A percentile compares a stretch with the other conserved stretches of the same genome.
phyloP scores from a whole-genome alignment of 2,888 invertebrate genomes.

The Exocentrus adspersus region DNA sequence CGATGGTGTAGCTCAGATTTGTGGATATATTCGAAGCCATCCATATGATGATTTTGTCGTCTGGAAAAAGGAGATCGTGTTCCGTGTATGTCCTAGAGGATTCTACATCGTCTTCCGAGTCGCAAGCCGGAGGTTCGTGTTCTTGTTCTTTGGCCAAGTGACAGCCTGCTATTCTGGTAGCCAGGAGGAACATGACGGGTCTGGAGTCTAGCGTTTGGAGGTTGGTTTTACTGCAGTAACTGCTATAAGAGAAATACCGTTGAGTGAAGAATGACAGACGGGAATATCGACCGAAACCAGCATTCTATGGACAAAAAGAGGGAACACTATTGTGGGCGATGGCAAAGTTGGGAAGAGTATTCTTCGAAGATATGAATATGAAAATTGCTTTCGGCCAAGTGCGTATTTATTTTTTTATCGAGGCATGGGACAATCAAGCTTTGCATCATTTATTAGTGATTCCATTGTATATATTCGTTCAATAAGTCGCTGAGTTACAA shows the following conservation, averaged over 20 bases:
- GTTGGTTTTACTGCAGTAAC: conserved; percentile 31
- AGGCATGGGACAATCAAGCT: no score
- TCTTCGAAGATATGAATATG: no score
- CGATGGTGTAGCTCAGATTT: conserved; percentile 56
- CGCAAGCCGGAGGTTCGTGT: background rate
- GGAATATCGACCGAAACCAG: no score
- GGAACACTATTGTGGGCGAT: no score
- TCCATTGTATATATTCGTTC: no score
- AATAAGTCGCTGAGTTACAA: background rate
- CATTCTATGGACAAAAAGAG: no score
- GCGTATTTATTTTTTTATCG: no score
- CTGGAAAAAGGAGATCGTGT: conserved; percentile 30
- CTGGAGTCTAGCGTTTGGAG: conserved; percentile 37
- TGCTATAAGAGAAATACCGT: no score
- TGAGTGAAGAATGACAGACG: no score
- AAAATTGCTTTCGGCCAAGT: no score
- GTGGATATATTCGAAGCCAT: conserved; percentile 55
- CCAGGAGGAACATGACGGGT: conserved; percentile 52
- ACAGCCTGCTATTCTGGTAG: conserved; percentile 47
- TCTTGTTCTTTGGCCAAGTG: conserved; percentile 35
- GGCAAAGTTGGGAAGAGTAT: no score
- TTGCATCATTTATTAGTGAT: no score
- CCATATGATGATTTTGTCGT: conserved; percentile 58
- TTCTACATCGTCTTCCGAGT: conserved; percentile 10
- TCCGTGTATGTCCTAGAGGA: conserved; percentile 24